Conservation (phyloP, 2,888 invertebrate genomes). For the Ptychoptera contaminata region DNA sequence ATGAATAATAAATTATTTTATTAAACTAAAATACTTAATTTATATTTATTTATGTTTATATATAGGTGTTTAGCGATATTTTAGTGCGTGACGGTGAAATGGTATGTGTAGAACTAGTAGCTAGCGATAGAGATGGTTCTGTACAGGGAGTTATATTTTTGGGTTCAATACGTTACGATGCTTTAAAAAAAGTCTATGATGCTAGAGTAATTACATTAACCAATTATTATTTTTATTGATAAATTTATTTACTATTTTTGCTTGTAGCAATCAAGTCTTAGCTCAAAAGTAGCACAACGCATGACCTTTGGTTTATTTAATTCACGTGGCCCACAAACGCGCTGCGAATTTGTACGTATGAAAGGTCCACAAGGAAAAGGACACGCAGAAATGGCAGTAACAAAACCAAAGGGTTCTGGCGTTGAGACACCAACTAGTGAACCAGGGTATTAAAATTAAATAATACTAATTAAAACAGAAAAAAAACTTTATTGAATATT, state of each 20-base stretch:
- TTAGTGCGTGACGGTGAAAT: conserved; percentile 95
- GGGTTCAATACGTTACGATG: conserved; percentile 95
- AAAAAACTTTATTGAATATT: neutral
- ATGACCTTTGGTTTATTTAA: conserved; percentile 89
- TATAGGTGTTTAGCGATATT: conserved; percentile 92
- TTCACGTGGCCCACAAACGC: conserved; percentile 48
- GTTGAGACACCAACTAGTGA: conserved; percentile 92
- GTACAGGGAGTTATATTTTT: conserved; percentile 91
- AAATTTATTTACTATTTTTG: neutral
- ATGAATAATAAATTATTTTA: conserved; percentile 11
- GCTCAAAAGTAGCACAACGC: conserved; percentile 86
- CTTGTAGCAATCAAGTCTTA: conserved; percentile 70
- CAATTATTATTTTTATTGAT: neutral
- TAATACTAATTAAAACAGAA: neutral
- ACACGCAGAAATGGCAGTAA: conserved; percentile 95
- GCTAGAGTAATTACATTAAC: conserved; percentile 53
- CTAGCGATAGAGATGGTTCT: conserved; percentile 69
- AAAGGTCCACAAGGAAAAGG: conserved; percentile 94
- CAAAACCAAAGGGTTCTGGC: conserved; percentile 81
- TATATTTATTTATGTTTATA: conserved; percentile 5
- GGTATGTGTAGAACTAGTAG: conserved; percentile 96
- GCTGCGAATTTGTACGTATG: conserved; percentile 97
- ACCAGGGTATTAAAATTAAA: conserved; percentile 37
- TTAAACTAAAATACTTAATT: neutral
- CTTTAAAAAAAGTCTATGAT: conserved; percentile 92